Conservation (phyloP, 2,888 invertebrate species). For the Liposcelis brunnea region DNA sequence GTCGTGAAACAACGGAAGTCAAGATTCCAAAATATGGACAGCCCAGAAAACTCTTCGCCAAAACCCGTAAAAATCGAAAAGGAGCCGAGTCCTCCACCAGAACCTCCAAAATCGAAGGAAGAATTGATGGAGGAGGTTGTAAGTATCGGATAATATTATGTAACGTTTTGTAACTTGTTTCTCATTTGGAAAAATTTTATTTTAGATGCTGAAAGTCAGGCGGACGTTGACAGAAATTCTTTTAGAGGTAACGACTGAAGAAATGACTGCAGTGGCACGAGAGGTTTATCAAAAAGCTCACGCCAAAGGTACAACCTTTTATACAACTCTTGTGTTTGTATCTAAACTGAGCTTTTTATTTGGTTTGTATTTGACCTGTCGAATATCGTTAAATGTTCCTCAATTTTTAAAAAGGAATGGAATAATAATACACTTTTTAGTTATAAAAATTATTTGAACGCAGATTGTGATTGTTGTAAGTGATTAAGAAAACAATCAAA, state of each 20-base stretch:
- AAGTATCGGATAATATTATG: constrained; percentile 20
- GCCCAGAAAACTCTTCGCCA: constrained; percentile 14
- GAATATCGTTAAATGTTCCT: background rate
- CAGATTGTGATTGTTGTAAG: background rate
- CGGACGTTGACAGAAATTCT: constrained; percentile 83
- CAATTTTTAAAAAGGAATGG: background rate
- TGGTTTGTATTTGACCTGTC: constrained; percentile 12
- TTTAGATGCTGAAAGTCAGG: constrained; percentile 73
- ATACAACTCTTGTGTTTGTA: constrained; percentile 17
- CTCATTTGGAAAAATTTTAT: constrained; percentile 16
- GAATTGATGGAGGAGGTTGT: constrained; percentile 54
- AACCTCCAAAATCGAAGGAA: constrained; percentile 25
- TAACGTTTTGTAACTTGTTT: background rate
- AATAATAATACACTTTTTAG: too few species aligned
- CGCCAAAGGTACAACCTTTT: constrained; percentile 56
- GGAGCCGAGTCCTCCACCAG: constrained; percentile 20
- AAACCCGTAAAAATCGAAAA: constrained; percentile 25
- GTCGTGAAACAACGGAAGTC: constrained; percentile 24
- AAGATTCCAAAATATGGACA: constrained; percentile 26
- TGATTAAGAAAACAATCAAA: background rate
- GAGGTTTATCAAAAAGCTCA: constrained; percentile 68
- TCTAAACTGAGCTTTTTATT: constrained; percentile 11
- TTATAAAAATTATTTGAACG: background rate
- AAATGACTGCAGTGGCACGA: constrained; percentile 66
- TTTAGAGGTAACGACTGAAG: constrained; percentile 81